Percentiles rank a stretch among this genome's conserved stretches.
phyloP scores from a whole-genome alignment of 2,113 vertebrate species.

The Lepus timidus region DNA sequence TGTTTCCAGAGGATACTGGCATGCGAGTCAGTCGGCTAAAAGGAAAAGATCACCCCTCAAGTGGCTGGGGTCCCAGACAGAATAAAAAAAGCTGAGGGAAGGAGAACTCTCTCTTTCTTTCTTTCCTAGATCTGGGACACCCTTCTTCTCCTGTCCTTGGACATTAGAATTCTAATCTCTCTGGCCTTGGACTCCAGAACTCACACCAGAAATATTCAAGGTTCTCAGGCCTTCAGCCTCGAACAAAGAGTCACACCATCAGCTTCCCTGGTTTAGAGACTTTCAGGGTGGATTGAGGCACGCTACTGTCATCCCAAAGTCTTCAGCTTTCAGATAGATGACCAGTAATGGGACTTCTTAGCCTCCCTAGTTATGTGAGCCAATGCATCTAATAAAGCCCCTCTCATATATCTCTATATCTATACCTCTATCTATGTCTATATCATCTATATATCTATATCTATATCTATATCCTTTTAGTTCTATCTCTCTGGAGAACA shows the following conservation, averaged over 20 bases:
- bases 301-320: background rate
- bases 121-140: background rate
- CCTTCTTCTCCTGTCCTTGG: background rate
- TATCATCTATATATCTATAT: background rate
- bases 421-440: background rate
- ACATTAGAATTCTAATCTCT: background rate
- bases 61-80: background rate
- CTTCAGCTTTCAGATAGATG: background rate
- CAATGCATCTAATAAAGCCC: background rate
- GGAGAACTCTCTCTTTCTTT: background rate
- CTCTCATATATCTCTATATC: background rate
- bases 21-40: background rate
- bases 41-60: background rate
- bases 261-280: background rate
- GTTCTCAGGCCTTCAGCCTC: background rate
- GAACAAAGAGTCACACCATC: background rate
- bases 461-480: background rate
- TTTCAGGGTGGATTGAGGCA: background rate
- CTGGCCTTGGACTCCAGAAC: background rate
- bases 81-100: background rate
- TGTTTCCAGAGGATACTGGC: background rate
- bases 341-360: background rate
- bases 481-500: background rate
- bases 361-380: background rate
- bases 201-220: background rate